A percentile compares a stretch with the other conserved stretches of the same genome.
These are phyloP conservation scores for Tupaia chinensis DNA, from an alignment of 2,113 vertebrate genomes.

Conservation along the genomic window DNA sequence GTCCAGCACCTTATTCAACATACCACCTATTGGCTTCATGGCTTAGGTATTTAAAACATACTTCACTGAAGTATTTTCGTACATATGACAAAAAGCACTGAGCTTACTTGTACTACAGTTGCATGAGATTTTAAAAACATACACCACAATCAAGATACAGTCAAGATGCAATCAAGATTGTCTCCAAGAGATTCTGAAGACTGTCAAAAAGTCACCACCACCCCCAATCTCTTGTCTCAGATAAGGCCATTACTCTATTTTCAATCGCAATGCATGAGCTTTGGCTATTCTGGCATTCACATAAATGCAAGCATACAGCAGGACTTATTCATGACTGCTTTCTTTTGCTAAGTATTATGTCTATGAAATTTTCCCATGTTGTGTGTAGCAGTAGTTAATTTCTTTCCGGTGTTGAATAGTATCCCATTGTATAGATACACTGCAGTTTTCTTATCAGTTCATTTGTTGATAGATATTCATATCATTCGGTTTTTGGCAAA, in stretches of 20 bases:
- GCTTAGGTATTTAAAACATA: conserved; percentile 13
- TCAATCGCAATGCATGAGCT: not conserved
- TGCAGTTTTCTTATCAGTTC: not conserved
- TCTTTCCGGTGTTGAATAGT: not conserved
- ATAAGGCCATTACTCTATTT: not conserved
- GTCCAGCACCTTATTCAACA: no score
- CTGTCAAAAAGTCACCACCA: not conserved
- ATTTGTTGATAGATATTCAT: not conserved
- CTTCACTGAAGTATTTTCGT: not conserved
- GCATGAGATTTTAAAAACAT: not conserved
- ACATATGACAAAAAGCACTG: not conserved
- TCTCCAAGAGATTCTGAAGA: not conserved
- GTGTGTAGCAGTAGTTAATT: not conserved
- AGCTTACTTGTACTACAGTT: not conserved
- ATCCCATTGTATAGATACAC: not conserved
- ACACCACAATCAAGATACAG: not conserved
- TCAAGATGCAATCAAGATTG: not conserved
- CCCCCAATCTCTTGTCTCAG: not conserved
- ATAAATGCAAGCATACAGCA: not conserved
- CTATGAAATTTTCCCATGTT: not conserved
- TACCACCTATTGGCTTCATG: no score
- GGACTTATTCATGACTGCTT: not conserved
- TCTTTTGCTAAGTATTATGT: not conserved
- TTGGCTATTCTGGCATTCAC: not conserved
- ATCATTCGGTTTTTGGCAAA: not conserved